phyloP scores from a whole-genome alignment of 2,797 vertebrate genomes.

The Poeciliopsis paucimaculata region DNA sequence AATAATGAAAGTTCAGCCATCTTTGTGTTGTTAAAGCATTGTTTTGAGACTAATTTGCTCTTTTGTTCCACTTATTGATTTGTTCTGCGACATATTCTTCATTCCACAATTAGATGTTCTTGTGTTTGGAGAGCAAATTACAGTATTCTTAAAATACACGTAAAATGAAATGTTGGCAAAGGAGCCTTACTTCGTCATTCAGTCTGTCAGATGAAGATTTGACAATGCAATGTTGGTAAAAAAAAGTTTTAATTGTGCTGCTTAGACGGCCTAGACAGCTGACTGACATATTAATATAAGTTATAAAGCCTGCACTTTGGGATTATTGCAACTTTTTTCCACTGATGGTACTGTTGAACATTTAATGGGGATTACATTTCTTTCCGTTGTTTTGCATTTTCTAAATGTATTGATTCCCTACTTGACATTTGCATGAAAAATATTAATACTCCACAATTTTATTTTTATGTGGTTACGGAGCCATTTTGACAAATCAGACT shows the following conservation, averaged over 20 bases:
- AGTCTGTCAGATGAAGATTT: conserved; percentile 26
- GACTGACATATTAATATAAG: not conserved
- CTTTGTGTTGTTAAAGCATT: conserved; percentile 55
- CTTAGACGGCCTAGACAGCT: not conserved
- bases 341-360: not conserved
- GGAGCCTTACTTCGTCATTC: conserved; percentile 29
- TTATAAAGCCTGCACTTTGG: conserved; percentile 7
- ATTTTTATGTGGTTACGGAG: conserved; percentile 5
- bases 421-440: conserved; percentile 1
- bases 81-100: conserved; percentile 43
- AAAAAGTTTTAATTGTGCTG: conserved; percentile 5
- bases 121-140: conserved; percentile 33
- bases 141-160: conserved; percentile 26
- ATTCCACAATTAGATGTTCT: conserved; percentile 52
- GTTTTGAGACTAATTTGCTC: conserved; percentile 52
- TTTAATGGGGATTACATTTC: conserved; percentile 17
- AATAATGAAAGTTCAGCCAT: conserved; percentile 63
- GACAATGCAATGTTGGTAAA: conserved; percentile 14
- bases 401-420: conserved; percentile 3
- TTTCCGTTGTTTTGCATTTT: not conserved
- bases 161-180: conserved; percentile 33
- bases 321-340: conserved; percentile 7
- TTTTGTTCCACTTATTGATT: conserved; percentile 47
- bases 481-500: not conserved
- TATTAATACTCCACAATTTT: not conserved